Evolutionary conservation across 2,113 vertebrate genomes (phyloP), one percentile per base, ranked within the genome.

Genomic region (Paedocypris sp.): DNA sequence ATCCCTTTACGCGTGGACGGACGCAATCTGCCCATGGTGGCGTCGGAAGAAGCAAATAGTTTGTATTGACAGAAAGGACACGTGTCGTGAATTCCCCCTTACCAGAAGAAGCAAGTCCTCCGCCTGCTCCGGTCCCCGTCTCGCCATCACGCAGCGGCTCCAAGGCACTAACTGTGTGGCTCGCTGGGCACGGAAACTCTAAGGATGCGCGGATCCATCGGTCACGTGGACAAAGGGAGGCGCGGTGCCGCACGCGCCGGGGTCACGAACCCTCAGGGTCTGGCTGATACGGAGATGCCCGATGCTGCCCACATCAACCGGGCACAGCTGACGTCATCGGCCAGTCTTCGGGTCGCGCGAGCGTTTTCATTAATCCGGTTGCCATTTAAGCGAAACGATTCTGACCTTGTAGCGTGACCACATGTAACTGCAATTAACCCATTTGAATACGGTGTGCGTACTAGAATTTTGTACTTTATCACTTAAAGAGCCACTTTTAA

Each of bases 1-100:
- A 98, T 90, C 81, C 95, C 89, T 87, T 94, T 93, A 87, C 95
- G 92, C 94, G 96, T 97, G 82, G 94, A 93, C 70, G 91, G 89
- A 77, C 90, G 90, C 78, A 94, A 80, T 84, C 89, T 90, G 85
- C 93, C 94, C 94, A 98, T 97, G 80, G 79, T 83, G 80, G 78
- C 82, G 82, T 69, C 77, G 76, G 79, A 67, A 74, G 56, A 48
- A 54, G 13, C n/a, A n/a, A n/a, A n/a, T n/a, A n/a, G n/a, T n/a
- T n/a, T n/a, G n/a, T n/a, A n/a, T n/a, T n/a, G n/a, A n/a, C n/a
- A n/a, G n/a, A n/a, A n/a, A n/a, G n/a, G n/a, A n/a, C n/a, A n/a
- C n/a, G n/a, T n/a, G n/a, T n/a, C n/a, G n/a, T n/a, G n/a, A n/a
- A n/a, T n/a, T n/a, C n/a, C n/a, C n/a, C n/a, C n/a, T n/a, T n/a